Evolutionary conservation across 2,113 vertebrate genomes (phyloP).

Genomic region (Acanthisitta chloris): DNA sequence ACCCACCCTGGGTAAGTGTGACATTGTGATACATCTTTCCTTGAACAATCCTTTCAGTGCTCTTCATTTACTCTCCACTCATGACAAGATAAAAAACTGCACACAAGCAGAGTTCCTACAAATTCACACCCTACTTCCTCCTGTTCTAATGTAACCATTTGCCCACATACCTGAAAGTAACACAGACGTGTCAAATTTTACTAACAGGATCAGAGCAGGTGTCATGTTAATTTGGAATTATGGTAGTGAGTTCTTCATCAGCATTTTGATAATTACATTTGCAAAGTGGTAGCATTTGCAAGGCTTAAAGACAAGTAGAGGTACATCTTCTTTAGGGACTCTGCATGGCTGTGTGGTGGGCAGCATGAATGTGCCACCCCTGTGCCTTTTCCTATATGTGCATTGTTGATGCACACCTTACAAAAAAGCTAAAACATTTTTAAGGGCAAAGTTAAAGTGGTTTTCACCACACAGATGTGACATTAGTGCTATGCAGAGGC

Average conservation of each 20-base stretch:
- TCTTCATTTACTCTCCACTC: background rate
- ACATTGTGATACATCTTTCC: background rate
- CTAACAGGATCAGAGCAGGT: background rate
- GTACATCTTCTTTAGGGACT: background rate
- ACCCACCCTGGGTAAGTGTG: background rate
- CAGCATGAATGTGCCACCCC: background rate
- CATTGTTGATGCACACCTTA: background rate
- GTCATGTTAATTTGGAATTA: background rate
- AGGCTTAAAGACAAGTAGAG: background rate
- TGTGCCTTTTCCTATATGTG: background rate
- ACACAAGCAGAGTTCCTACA: background rate
- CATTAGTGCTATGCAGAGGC: background rate
- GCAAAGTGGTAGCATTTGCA: background rate
- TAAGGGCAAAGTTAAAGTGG: background rate
- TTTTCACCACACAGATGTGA: background rate
- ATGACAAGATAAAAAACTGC: background rate
- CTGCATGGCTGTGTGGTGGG: background rate
- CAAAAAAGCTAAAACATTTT: background rate
- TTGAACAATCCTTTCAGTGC: background rate
- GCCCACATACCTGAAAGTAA: background rate
- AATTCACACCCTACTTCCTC: background rate
- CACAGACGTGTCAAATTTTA: background rate
- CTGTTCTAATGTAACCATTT: background rate
- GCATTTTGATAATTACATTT: background rate
- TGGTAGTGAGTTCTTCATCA: background rate